Conservation (phyloP, 2,797 vertebrate species). For the Ctenochaetus hawaiiensis region DNA sequence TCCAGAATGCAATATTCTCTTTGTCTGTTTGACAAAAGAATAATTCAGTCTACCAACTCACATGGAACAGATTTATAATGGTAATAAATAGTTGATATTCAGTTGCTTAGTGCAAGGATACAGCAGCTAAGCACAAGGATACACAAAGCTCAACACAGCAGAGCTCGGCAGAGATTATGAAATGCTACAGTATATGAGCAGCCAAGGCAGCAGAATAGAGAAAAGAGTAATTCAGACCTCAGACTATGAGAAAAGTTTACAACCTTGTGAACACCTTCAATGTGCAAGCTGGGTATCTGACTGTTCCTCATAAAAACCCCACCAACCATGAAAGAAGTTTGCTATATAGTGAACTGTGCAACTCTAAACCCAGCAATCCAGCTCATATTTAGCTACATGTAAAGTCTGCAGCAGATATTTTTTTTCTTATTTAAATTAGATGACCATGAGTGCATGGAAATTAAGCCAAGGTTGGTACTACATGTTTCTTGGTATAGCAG, state of each 20-base stretch:
- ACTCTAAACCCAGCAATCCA: not conserved
- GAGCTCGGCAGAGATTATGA: conserved; percentile 6
- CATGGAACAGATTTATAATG: conserved; percentile 20
- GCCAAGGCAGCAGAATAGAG: not conserved
- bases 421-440: not conserved
- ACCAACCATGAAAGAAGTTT: not conserved
- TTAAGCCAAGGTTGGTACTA: not conserved
- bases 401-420: conserved; percentile 7
- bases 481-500: not conserved
- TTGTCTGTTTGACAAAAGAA: not conserved
- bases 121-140: conserved; percentile 1
- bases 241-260: not conserved
- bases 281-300: not conserved
- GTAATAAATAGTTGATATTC: conserved; percentile 19
- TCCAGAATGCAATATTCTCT: conserved; percentile 4
- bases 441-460: not conserved
- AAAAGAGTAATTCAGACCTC: conserved; percentile 11
- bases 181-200: not conserved
- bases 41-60: conserved; percentile 3
- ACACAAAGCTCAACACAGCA: conserved; percentile 10
- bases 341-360: not conserved
- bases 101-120: no score
- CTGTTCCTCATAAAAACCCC: not conserved
- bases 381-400: not conserved
- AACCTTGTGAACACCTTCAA: not conserved